phyloP scores from a whole-genome alignment of 1,140 invertebrate genomes.

The Drosophila sechellia region DNA sequence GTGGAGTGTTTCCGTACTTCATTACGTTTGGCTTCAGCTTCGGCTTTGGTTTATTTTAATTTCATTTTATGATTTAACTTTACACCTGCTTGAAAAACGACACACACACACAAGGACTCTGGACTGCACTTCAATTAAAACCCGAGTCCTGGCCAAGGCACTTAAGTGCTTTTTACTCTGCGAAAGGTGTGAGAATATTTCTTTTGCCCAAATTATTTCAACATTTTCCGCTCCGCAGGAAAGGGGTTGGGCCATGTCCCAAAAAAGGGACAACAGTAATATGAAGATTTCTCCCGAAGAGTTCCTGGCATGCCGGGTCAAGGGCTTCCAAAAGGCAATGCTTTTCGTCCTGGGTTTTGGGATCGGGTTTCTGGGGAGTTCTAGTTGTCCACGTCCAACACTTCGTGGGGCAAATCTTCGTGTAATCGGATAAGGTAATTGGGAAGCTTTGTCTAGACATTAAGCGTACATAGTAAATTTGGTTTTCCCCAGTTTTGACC shows the following conservation, averaged over 20 bases:
- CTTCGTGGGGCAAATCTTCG: constrained; percentile 78
- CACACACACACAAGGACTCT: constrained; percentile 39
- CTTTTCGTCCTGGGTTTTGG: constrained; percentile 13
- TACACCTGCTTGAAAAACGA: constrained; percentile 76
- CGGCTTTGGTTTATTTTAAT: constrained; percentile 82
- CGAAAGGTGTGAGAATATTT: constrained; percentile 59
- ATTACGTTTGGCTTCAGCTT: constrained; percentile 71
- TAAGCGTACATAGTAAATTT: constrained; percentile 84
- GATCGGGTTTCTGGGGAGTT: constrained; percentile 1
- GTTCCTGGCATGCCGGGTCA: constrained; percentile 68
- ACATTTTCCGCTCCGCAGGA: constrained; percentile 54
- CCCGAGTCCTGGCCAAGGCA: constrained; percentile 62
- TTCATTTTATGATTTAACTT: constrained; percentile 84
- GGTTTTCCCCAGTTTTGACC: constrained; percentile 52
- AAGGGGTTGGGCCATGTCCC: background rate
- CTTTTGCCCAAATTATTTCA: constrained; percentile 73
- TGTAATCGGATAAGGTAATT: constrained; percentile 85
- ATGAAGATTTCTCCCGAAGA: constrained; percentile 57
- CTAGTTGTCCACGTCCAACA: constrained; percentile 50
- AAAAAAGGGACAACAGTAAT: constrained; percentile 71
- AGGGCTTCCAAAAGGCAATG: constrained; percentile 51
- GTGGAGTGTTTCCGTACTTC: constrained; percentile 59
- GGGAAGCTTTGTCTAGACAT: constrained; percentile 84
- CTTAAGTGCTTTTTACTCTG: constrained; percentile 76
- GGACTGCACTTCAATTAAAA: constrained; percentile 80